Percentiles rank a stretch among this genome's conserved stretches.
Conservation (phyloP, 1,140 invertebrate genomes). For the Globodera rostochiensis region DNA sequence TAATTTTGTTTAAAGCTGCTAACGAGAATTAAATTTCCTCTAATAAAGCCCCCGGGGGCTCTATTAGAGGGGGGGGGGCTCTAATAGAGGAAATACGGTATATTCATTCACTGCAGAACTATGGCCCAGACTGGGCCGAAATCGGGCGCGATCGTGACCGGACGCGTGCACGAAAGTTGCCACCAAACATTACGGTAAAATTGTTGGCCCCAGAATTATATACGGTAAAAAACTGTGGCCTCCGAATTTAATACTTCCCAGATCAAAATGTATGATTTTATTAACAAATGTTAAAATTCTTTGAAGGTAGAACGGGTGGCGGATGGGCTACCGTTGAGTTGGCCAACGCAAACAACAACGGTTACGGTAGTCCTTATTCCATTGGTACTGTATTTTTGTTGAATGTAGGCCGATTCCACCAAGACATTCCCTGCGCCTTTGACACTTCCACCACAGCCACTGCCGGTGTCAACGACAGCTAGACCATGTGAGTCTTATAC, state of each 20-base stretch:
- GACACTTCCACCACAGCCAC: not conserved
- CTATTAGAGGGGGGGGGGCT: too few species aligned
- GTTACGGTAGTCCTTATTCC: not conserved
- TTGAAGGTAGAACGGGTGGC: constrained; percentile 1
- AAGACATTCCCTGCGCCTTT: not conserved
- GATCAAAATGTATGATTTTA: not conserved
- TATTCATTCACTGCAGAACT: constrained; percentile 24
- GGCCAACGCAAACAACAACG: not conserved
- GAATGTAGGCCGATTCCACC: not conserved
- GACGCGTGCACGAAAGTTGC: not conserved
- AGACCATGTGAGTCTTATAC: not conserved
- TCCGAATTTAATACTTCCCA: too few species aligned
- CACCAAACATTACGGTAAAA: not conserved
- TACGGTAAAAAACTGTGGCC: too few species aligned
- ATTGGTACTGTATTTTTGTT: not conserved
- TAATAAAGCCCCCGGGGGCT: too few species aligned
- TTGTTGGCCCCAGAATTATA: too few species aligned
- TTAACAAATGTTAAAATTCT: not conserved
- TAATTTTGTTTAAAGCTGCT: too few species aligned
- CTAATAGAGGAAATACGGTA: not conserved
- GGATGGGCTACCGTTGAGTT: constrained; percentile 21
- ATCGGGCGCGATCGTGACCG: not conserved
- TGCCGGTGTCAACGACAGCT: not conserved
- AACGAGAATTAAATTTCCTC: too few species aligned
- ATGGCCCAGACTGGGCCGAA: constrained; percentile 36